Base-by-base conservation (phyloP, 2,888 invertebrate genomes). In the Parnassius glacialis region DNA sequence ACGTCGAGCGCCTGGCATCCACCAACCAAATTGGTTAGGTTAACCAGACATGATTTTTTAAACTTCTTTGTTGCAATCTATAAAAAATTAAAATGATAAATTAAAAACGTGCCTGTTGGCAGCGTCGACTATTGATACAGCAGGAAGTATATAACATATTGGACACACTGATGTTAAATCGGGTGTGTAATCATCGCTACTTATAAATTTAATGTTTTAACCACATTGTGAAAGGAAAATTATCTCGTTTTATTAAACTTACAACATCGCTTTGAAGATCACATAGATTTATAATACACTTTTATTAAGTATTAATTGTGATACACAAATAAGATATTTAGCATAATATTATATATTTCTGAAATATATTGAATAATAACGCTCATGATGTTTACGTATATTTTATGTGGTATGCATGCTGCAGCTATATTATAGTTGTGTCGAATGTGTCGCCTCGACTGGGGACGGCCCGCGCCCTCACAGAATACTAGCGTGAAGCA, bases 141-240 rank as follows among this genome's bases (percentile, higher is more conserved):
- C 60, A 67, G 68, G 67, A 71, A 70, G 65, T 70, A 67, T 63
- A 70, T 68, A 67, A 70, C 70, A 70, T 67, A 71, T 69, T 57
- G 65, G 58, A 54, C 58, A 43, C 12, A 44, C 56, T 42, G 52
- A 57, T 64, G 52, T 68, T 65, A 73, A 71, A 71, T 71, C 60
- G 66, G 64, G 65, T 66, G 72, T 65, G 65, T 66, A 70, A 68
- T 66, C 68, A 70, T 69, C 67, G 67, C 54, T 52, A 65, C 64
- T 62, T 62, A 57, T 59, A 65, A 47, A 59, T 13, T 16, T 20
- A 16, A 48, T 53, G 42, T 48, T 25, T 51, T 25, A 11, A 16
- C 44, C 57, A 42, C 34, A 41, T 44, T 52, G 44, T 41, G n/a
- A 58, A 52, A 44, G 52, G 44, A 9, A 52, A 58, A 58, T 42